Conservation (phyloP, 2,888 invertebrate species). For the Emmelina monodactyla region DNA sequence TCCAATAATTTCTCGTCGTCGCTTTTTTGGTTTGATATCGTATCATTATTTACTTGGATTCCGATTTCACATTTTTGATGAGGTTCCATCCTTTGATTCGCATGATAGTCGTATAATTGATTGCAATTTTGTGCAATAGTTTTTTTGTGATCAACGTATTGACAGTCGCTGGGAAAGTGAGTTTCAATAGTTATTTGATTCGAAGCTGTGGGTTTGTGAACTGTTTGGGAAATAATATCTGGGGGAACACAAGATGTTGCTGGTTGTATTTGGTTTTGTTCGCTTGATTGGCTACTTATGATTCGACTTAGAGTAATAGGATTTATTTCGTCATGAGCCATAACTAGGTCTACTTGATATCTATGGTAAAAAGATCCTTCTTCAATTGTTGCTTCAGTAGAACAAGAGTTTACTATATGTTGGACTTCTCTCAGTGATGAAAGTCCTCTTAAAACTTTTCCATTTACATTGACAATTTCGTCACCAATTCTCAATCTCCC, state of each 20-base stretch:
- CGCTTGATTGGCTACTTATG: constrained; percentile 39
- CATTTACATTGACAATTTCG: constrained; percentile 90
- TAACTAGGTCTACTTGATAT: constrained; percentile 68
- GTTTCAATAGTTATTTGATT: constrained; percentile 56
- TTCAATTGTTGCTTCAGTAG: constrained; percentile 47
- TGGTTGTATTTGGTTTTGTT: constrained; percentile 26
- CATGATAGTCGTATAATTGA: constrained; percentile 15
- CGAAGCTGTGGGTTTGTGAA: constrained; percentile 42
- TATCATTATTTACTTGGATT: constrained; percentile 32
- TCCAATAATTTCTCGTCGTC: constrained; percentile 61
- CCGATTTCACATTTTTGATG: constrained; percentile 40
- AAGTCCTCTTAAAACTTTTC: constrained; percentile 78
- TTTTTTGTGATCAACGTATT: constrained; percentile 24
- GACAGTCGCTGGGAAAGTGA: constrained; percentile 47
- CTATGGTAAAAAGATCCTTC: constrained; percentile 43
- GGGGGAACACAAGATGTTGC: constrained; percentile 39
- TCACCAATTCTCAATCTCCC: constrained; percentile 85
- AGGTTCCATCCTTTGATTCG: constrained; percentile 20
- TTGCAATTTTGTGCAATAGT: constrained; percentile 22
- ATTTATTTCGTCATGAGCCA: constrained; percentile 70
- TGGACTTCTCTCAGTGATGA: constrained; percentile 72
- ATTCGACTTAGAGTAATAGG: constrained; percentile 58
- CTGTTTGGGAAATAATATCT: constrained; percentile 55
- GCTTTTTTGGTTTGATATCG: constrained; percentile 50
- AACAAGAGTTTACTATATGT: constrained; percentile 62